A percentile compares a stretch with the other conserved stretches of the same genome.
These are phyloP conservation scores for Cathartes aura DNA, from an alignment of 2,113 vertebrate species.

Conservation along the genomic window DNA sequence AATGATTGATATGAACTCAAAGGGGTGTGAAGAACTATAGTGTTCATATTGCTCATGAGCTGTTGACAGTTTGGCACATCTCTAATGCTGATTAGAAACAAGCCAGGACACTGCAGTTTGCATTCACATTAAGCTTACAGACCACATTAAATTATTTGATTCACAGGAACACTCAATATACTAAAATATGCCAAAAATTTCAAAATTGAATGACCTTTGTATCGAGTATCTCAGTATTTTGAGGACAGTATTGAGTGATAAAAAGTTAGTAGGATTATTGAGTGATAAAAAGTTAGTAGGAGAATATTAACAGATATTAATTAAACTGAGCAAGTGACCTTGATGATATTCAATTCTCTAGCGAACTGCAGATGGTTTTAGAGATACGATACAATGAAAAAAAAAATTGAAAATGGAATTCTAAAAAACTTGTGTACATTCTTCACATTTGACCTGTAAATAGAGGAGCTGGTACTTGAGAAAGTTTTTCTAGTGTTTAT, in stretches of 20 bases:
- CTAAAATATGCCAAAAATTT: slow-evolving; percentile 33
- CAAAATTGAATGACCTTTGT: not conserved
- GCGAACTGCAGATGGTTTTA: not conserved
- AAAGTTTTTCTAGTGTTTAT: not conserved
- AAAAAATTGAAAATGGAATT: not conserved
- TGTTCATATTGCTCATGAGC: slow-evolving; percentile 55
- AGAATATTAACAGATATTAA: slow-evolving; percentile 35
- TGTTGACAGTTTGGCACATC: slow-evolving; percentile 75
- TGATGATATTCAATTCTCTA: not conserved
- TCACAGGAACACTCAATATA: slow-evolving; percentile 28
- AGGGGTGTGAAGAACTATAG: slow-evolving; percentile 74
- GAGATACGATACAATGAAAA: not conserved
- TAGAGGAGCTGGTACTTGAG: not conserved
- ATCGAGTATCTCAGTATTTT: not conserved
- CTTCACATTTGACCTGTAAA: not conserved
- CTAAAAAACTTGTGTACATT: not conserved
- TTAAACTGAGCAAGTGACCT: slow-evolving; percentile 24
- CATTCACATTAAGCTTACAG: slow-evolving; percentile 56
- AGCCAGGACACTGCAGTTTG: slow-evolving; percentile 55
- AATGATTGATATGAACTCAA: slow-evolving; percentile 82
- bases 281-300: not conserved
- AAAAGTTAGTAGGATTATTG: not conserved
- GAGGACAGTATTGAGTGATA: not conserved
- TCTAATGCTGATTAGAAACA: slow-evolving; percentile 77
- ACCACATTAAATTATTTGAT: slow-evolving; percentile 58